These are phyloP conservation scores for Psammodynastes pulverulentus DNA, from an alignment of 2,113 vertebrate species.

Conservation along the genomic window DNA sequence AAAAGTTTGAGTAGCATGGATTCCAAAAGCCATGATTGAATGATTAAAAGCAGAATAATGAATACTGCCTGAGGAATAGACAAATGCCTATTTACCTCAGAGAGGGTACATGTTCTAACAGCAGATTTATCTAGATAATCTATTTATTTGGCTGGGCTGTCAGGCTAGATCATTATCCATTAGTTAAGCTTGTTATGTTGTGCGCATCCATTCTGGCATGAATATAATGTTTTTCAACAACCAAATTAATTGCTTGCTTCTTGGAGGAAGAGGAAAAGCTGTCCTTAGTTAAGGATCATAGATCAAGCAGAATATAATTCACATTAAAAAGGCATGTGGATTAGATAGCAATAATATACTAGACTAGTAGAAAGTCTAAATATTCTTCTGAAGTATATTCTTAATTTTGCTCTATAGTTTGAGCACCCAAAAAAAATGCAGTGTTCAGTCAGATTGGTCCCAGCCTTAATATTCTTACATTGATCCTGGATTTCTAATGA, in stretches of 20 bases:
- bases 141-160: conserved; percentile 9
- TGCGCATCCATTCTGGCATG: not conserved
- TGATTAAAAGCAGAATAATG: conserved; percentile 2
- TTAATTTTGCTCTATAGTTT: not conserved
- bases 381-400: not conserved
- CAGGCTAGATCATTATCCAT: not conserved
- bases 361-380: not conserved
- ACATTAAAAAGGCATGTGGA: not conserved
- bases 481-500: not conserved
- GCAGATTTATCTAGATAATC: not conserved
- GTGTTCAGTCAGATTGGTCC: not conserved
- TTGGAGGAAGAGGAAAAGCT: not conserved
- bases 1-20: not conserved
- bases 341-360: not conserved
- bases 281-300: not conserved
- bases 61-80: not conserved
- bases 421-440: not conserved
- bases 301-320: not conserved
- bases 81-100: not conserved
- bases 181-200: rapidly evolving
- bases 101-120: not conserved
- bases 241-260: not conserved
- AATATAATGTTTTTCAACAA: not conserved
- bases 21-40: no score
- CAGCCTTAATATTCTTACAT: not conserved